Evolutionary conservation across 2,888 invertebrate genomes (phyloP).

Genomic region (Brachypterus glaber): DNA sequence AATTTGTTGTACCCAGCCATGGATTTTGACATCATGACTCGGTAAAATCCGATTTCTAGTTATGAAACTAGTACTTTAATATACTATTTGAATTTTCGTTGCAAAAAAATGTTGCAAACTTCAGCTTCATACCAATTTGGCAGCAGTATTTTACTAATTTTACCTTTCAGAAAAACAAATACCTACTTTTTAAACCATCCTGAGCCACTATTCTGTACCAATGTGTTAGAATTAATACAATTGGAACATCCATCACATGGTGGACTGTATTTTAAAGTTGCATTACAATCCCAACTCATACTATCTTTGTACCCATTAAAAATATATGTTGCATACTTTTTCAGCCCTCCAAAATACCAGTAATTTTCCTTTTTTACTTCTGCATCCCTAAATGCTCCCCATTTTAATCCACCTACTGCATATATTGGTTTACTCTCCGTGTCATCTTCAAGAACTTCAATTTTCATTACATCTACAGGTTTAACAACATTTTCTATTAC

Average conservation of each 20-base stretch:
- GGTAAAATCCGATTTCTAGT: no score
- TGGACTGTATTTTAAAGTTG: constrained; percentile 62
- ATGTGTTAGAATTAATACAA: constrained; percentile 43
- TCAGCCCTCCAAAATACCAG: constrained; percentile 77
- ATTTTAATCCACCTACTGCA: constrained; percentile 68
- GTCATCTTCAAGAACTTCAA: constrained; percentile 51
- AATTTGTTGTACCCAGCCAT: no score
- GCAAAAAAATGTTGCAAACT: no score
- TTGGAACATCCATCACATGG: constrained; percentile 76
- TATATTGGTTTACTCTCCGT: constrained; percentile 60
- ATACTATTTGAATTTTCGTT: no score
- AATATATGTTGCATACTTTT: constrained; percentile 67
- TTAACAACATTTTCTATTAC: constrained; percentile 63
- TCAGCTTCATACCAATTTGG: not conserved
- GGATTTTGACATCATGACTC: no score
- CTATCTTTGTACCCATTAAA: constrained; percentile 57
- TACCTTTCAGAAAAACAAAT: no score
- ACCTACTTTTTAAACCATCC: constrained; percentile 44
- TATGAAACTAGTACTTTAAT: no score
- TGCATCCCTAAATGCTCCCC: constrained; percentile 80
- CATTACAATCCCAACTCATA: constrained; percentile 61
- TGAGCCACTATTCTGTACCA: not conserved
- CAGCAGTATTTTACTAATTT: constrained; percentile 7
- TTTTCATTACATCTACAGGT: constrained; percentile 72
- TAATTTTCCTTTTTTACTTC: constrained; percentile 66